A percentile compares a stretch with the other conserved stretches of the same genome.
phyloP scores from a whole-genome alignment of 2,113 vertebrate genomes.

The Quiscalus mexicanus region DNA sequence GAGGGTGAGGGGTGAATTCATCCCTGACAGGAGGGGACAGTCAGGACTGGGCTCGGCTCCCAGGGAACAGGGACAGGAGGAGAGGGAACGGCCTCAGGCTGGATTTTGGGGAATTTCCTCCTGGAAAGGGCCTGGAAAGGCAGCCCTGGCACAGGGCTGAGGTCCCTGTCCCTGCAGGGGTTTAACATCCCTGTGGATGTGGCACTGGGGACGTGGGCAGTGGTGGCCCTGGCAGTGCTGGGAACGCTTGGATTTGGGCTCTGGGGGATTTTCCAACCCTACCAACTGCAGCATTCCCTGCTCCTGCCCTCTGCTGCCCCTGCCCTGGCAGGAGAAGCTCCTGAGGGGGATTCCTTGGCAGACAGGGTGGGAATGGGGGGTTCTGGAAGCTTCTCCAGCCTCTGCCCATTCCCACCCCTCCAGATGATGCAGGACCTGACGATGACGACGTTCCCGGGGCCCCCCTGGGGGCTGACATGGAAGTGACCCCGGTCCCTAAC shows the following conservation, averaged over 20 bases:
- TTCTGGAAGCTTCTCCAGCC: fast-evolving
- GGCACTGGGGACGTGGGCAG: neutral
- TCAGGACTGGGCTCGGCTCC: neutral
- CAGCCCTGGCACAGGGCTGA: neutral
- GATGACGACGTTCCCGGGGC: neutral
- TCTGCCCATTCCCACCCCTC: fast-evolving
- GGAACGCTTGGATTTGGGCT: neutral
- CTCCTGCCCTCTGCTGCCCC: neutral
- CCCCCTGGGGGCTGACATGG: neutral
- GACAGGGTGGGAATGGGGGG: neutral
- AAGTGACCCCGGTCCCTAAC: neutral
- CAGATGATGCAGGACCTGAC: neutral
- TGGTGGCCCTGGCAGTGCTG: neutral
- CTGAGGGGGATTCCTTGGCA: fast-evolving
- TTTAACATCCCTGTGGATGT: neutral
- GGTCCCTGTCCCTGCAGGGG: neutral
- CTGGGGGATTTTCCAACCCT: neutral
- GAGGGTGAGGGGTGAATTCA: neutral
- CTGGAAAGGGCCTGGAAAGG: neutral
- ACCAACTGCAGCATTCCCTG: neutral
- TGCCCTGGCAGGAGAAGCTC: neutral
- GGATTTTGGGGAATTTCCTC: neutral
- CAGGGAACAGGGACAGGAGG: neutral
- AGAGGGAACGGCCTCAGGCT: neutral
- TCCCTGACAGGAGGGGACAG: neutral